phyloP scores from a whole-genome alignment of 2,113 vertebrate genomes.

The Nerophis lumbriciformis region DNA sequence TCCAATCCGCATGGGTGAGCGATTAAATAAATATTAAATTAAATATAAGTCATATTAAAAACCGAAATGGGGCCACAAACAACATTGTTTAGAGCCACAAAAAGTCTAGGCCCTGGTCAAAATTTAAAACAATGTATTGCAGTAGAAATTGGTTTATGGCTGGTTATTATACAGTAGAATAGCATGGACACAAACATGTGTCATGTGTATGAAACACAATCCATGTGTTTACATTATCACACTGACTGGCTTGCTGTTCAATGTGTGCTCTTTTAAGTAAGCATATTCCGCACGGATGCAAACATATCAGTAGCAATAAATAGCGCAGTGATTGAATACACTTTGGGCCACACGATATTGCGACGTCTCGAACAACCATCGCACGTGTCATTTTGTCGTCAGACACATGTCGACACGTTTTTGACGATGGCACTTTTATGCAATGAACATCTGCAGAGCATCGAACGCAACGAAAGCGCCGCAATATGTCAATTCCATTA shows the following conservation, averaged over 20 bases:
- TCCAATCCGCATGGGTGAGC: too few relatives aligned
- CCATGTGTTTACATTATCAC: not conserved
- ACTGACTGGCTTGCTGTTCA: not conserved
- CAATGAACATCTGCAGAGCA: not conserved
- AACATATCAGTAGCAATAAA: not conserved
- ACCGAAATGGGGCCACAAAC: too few relatives aligned
- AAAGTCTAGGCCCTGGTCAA: not conserved
- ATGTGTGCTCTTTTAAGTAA: not conserved
- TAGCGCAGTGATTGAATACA: not conserved
- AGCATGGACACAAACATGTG: not conserved
- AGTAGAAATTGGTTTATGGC: not conserved
- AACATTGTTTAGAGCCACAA: too few relatives aligned
- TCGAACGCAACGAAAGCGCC: not conserved
- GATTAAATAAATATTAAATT: too few relatives aligned
- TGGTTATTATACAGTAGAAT: constrained; percentile 1
- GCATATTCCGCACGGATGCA: not conserved
- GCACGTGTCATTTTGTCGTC: not conserved
- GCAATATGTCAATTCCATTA: not conserved
- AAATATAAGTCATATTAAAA: too few relatives aligned
- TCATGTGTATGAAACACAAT: not conserved
- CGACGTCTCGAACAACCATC: not conserved
- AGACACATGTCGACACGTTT: not conserved
- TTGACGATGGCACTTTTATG: not conserved
- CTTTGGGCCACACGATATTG: not conserved
- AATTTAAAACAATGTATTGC: constrained; percentile 6